Conservation (phyloP, 2,797 vertebrate genomes). For the Salmo trutta region DNA sequence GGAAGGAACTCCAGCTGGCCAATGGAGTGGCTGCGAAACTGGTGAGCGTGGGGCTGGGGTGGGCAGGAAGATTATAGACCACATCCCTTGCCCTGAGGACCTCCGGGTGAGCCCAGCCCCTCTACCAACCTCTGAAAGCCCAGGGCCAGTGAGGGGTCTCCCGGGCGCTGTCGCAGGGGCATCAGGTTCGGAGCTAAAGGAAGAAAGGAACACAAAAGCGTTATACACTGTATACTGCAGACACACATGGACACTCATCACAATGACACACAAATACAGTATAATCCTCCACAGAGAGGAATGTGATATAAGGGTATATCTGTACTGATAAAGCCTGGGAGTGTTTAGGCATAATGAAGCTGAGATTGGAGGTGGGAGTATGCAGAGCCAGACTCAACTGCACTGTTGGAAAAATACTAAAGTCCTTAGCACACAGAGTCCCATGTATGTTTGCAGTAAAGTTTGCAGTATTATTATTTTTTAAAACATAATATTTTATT, state of each 20-base stretch:
- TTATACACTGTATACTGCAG: not conserved
- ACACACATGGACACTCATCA: not conserved
- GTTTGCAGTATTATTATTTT: not conserved
- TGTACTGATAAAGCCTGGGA: too few species aligned
- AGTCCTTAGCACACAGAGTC: not conserved
- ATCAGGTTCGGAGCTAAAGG: conserved; percentile 80
- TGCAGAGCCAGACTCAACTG: too few species aligned
- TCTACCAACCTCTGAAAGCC: conserved; percentile 95
- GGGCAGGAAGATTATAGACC: conserved; percentile 29
- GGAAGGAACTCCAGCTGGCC: conserved; percentile 78
- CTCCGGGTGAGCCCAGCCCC: conserved; percentile 54
- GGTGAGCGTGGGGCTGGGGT: conserved; percentile 69
- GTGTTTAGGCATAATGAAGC: too few species aligned
- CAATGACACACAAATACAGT: not conserved
- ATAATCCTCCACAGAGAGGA: too few species aligned
- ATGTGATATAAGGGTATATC: too few species aligned
- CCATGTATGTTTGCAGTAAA: not conserved
- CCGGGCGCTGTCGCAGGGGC: conserved; percentile 82
- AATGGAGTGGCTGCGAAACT: conserved; percentile 81
- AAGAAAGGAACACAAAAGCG: not conserved
- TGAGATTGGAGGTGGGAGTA: too few species aligned
- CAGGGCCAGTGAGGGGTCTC: conserved; percentile 75
- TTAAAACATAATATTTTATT: too few species aligned
- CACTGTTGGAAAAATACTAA: too few species aligned
- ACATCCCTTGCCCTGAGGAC: conserved; percentile 49